Percentiles rank a stretch among this genome's conserved stretches.
phyloP scores from a whole-genome alignment of 2,888 invertebrate species.

The Deilephila porcellus region DNA sequence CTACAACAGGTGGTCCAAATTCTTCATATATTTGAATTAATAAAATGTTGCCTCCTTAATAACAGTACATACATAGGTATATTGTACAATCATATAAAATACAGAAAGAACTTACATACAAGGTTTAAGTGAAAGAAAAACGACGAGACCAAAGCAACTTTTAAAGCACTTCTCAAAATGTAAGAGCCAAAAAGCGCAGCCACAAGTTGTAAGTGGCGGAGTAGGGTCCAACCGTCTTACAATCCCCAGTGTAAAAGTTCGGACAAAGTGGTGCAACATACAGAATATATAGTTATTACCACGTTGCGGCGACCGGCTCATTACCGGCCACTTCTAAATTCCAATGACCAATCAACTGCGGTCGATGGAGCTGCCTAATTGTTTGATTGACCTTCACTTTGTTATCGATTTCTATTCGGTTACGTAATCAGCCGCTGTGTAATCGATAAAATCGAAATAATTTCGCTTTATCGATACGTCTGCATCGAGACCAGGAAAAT shows the following conservation, averaged over 20 bases:
- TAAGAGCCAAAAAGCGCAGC: conserved; percentile 18
- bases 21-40: too few species aligned
- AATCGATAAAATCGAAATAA: conserved; percentile 4
- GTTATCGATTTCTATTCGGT: background rate
- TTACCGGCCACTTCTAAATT: background rate
- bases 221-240: conserved; percentile 10
- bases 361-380: background rate
- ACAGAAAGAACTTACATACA: too few species aligned
- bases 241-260: conserved; percentile 16
- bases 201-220: conserved; percentile 19
- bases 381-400: conserved; percentile 7
- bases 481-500: conserved; percentile 3
- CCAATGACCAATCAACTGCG: conserved; percentile 9
- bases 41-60: too few species aligned
- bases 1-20: too few species aligned
- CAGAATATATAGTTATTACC: background rate
- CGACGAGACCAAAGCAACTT: conserved; percentile 2
- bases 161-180: conserved; percentile 31
- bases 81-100: too few species aligned
- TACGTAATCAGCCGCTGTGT: background rate
- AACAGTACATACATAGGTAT: too few species aligned
- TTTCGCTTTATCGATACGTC: conserved; percentile 6
- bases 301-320: background rate
- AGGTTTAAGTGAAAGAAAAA: background rate
- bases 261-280: background rate